Base-by-base conservation (phyloP, 2,797 vertebrate species). In the Alauda arvensis region DNA sequence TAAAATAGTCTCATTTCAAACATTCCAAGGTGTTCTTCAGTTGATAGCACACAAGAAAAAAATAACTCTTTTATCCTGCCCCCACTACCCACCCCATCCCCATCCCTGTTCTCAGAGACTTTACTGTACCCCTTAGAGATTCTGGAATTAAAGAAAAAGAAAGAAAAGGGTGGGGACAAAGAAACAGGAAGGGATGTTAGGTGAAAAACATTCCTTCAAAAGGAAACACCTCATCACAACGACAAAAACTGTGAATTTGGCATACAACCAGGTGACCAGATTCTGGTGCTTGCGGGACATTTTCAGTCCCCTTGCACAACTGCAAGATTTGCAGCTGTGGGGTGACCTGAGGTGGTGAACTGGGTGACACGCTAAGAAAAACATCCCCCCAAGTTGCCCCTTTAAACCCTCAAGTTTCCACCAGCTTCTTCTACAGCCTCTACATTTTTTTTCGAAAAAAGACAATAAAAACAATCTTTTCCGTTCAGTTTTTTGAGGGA, bases 1-100 rank as follows among this genome's bases (percentile, higher is more conserved):
- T 78, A 89, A 92, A 93, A 90, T 69, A 87, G 83, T 93, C 46
- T 87, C 61, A 90, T 89, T 88, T 77, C 31, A 72, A 94, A 75
- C 51, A 77, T 70, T 90, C 19, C 83, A 93, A 89, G 56, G 74
- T 91, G 88, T 56, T 91, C 56, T 89, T 89, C 81, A 94, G 62
- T 60, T 91, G 66, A 94, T 65, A 90, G 85, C 37, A 76, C 8
- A 59, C 48, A 25, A 69, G 29, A 76, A 87, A 46, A 87, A 46
- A 90, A 46, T 61, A 10, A 62, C 14, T 34, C 53, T 53, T 45
- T 63, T 65, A 72, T 43, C 48, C 46, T 16, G 8, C 29, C 31
- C 34, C 33, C 34, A 14, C 17, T 13, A 9, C 9, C 20, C 28
- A 33, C 34, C 18, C 17, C 17, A 8, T 46, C 10, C 4, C 40